Percentiles rank a stretch among this genome's conserved stretches.
Conservation (phyloP, 1,140 invertebrate genomes). For the Mercenaria mercenaria region DNA sequence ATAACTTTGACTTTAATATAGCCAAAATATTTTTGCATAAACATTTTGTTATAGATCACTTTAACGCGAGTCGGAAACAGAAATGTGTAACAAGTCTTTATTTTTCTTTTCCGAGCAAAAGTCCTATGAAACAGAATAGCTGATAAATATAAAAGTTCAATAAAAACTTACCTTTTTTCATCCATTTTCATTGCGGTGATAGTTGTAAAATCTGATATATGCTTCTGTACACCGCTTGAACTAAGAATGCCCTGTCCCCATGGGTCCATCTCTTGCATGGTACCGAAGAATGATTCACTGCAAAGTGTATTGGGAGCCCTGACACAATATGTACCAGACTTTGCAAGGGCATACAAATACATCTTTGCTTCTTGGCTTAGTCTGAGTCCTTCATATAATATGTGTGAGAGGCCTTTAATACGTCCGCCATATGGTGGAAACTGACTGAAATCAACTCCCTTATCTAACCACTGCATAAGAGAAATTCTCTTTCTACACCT, state of each 20-base stretch:
- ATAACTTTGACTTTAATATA: too few relatives aligned
- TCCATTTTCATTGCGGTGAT: background rate
- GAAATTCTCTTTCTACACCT: background rate
- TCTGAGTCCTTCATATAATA: background rate
- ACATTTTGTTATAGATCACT: too few relatives aligned
- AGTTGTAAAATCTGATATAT: background rate
- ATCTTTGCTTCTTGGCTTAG: background rate
- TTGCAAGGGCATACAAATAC: background rate
- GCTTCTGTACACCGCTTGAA: background rate
- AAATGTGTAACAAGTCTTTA: too few relatives aligned
- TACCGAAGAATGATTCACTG: slow-evolving; percentile 19
- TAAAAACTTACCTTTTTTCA: too few relatives aligned
- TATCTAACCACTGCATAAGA: background rate
- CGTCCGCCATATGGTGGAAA: background rate
- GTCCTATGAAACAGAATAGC: too few relatives aligned
- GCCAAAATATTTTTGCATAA: too few relatives aligned
- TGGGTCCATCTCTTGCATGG: too few relatives aligned
- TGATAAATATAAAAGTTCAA: too few relatives aligned
- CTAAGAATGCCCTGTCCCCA: background rate
- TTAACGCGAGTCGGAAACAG: too few relatives aligned
- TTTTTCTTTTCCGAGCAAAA: too few relatives aligned
- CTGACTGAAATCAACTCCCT: background rate
- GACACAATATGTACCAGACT: slow-evolving; percentile 25
- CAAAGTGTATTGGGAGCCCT: slow-evolving; percentile 40
- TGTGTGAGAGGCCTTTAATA: background rate